These are phyloP conservation scores for Hybos culiciformis DNA, from an alignment of 2,888 invertebrate genomes.

Conservation along the genomic window DNA sequence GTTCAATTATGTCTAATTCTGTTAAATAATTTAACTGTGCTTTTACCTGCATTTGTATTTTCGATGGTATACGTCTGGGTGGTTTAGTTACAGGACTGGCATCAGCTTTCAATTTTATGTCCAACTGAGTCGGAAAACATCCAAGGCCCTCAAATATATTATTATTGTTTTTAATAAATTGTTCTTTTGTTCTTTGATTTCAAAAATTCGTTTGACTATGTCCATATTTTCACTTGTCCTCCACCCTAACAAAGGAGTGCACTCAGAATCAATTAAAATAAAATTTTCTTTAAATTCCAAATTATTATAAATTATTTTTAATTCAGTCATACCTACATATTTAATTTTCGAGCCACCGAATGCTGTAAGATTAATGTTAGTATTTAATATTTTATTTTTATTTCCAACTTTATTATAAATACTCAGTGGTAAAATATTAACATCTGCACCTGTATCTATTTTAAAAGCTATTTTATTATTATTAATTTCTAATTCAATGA, in stretches of 20 bases:
- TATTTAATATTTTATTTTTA: too few species aligned
- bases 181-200: background rate
- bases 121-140: constrained; percentile 1
- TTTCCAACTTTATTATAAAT: too few species aligned
- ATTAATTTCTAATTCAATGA: too few species aligned
- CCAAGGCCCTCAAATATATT: constrained; percentile 4
- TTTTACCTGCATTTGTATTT: background rate
- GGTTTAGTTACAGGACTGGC: background rate
- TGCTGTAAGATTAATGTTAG: too few species aligned
- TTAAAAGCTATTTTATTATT: too few species aligned
- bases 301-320: background rate
- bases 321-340: constrained; percentile 1
- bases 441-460: too few species aligned
- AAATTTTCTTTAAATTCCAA: background rate
- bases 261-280: constrained; percentile 1
- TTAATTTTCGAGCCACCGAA: constrained; percentile 1
- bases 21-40: background rate
- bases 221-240: constrained; percentile 2
- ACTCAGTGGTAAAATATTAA: too few species aligned
- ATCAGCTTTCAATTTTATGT: background rate
- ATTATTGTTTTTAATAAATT: constrained; percentile 3
- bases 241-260: constrained; percentile 1
- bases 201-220: constrained; percentile 3
- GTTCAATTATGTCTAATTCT: background rate
- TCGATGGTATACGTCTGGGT: constrained; percentile 4